phyloP scores from a whole-genome alignment of 2,797 vertebrate species.

The Betta splendens region DNA sequence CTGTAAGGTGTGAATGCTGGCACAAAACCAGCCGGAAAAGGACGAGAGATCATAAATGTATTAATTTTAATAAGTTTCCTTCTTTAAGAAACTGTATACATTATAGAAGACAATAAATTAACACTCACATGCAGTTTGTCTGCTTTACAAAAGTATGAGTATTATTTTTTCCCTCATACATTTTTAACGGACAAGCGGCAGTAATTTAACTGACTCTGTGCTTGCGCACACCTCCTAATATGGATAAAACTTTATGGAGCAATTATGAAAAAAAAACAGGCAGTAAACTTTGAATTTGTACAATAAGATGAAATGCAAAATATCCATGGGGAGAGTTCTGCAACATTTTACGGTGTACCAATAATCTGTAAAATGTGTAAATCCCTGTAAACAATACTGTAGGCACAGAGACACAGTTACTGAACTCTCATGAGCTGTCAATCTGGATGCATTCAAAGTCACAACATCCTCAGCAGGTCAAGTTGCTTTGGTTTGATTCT shows the following conservation, averaged over 20 bases:
- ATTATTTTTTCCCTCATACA: slow-evolving; percentile 46
- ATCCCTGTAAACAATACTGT: slow-evolving; percentile 68
- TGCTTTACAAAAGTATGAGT: slow-evolving; percentile 80
- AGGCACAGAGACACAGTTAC: slow-evolving; percentile 65
- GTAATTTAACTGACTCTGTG: slow-evolving; percentile 41
- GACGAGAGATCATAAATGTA: slow-evolving; percentile 25
- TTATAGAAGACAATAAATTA: slow-evolving; percentile 92
- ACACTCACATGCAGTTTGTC: slow-evolving; percentile 88
- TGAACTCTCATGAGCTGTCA: slow-evolving; percentile 41
- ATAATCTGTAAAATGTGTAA: slow-evolving; percentile 45
- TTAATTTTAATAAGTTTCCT: slow-evolving; percentile 79
- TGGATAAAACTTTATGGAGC: slow-evolving; percentile 22
- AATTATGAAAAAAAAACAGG: slow-evolving; percentile 12
- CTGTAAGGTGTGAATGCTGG: not conserved
- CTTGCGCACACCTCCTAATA: slow-evolving; percentile 33
- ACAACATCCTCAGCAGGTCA: slow-evolving; percentile 40
- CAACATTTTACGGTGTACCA: slow-evolving; percentile 38
- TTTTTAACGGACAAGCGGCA: slow-evolving; percentile 50
- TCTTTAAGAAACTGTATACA: slow-evolving; percentile 95
- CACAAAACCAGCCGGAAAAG: slow-evolving; percentile 10
- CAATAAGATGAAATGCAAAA: slow-evolving; percentile 20
- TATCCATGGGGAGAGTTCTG: slow-evolving; percentile 32
- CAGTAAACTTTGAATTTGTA: slow-evolving; percentile 36
- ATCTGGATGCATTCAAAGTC: slow-evolving; percentile 51
- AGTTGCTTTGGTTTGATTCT: slow-evolving; percentile 63